phyloP scores from a whole-genome alignment of 2,888 invertebrate species.

The Lepidonotus clava region DNA sequence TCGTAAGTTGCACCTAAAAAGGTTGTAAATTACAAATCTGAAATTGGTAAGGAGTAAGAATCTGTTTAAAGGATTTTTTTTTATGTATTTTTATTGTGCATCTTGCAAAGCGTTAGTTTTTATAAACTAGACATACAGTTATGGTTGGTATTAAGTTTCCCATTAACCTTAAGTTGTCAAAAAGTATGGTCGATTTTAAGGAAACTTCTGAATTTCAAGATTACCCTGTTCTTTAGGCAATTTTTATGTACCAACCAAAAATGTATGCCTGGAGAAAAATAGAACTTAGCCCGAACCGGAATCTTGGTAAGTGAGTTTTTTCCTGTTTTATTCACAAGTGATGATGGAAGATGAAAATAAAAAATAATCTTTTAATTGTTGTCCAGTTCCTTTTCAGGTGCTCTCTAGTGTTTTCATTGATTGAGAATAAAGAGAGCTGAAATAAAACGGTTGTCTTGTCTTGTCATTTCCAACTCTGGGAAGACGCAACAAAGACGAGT shows the following conservation, averaged over 20 bases:
- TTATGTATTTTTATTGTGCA: too few relatives aligned
- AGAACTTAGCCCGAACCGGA: neutral
- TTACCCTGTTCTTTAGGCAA: too few relatives aligned
- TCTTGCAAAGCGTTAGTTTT: too few relatives aligned
- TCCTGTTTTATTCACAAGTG: neutral
- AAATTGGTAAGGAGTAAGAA: too few relatives aligned
- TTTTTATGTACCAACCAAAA: neutral
- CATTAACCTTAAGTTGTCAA: too few relatives aligned
- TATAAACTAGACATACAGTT: too few relatives aligned
- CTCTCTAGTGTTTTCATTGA: constrained; percentile 44
- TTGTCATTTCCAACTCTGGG: constrained; percentile 28
- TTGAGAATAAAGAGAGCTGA: constrained; percentile 51
- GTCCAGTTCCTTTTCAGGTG: neutral
- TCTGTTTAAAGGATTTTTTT: too few relatives aligned
- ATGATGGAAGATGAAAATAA: constrained; percentile 30
- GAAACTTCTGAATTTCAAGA: too few relatives aligned
- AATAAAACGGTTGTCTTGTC: constrained; percentile 30
- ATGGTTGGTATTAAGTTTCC: too few relatives aligned
- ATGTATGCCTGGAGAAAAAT: too few relatives aligned
- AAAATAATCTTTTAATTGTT: neutral
- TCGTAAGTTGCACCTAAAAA: too few relatives aligned
- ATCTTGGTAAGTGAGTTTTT: neutral
- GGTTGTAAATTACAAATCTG: too few relatives aligned
- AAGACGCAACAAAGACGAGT: constrained; percentile 24
- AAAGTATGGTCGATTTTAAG: neutral